phyloP scores from a whole-genome alignment of 2,113 vertebrate species.

The Anseranas semipalmata region DNA sequence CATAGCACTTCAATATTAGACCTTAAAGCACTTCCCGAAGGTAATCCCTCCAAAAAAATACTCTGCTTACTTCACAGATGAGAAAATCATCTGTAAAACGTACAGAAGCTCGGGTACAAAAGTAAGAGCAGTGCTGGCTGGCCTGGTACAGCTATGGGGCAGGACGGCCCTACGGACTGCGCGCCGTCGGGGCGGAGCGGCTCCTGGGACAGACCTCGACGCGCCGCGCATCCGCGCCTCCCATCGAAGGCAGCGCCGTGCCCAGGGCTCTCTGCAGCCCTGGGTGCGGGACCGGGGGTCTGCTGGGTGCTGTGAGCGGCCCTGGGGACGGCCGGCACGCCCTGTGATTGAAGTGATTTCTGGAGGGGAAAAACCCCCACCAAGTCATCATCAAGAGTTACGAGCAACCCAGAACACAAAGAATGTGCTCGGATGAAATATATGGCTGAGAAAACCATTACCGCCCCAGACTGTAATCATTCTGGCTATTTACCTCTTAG shows the following conservation, averaged over 20 bases:
- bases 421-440: neutral
- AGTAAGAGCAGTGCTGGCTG: neutral
- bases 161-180: neutral
- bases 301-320: neutral
- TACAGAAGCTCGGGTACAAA: neutral
- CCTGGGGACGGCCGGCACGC: neutral
- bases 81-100: no score
- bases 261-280: neutral
- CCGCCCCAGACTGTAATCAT: neutral
- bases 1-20: neutral
- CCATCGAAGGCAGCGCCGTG: no score
- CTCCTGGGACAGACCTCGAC: neutral
- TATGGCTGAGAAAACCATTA: constrained; percentile 13
- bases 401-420: neutral
- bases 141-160: neutral
- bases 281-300: neutral
- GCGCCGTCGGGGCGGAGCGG: neutral
- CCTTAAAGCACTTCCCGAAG: neutral
- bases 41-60: neutral
- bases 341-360: neutral
- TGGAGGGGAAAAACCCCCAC: neutral
- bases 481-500: constrained; percentile 32
- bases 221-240: neutral
- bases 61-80: neutral
- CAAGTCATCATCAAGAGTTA: neutral